Evolutionary conservation across 2,888 invertebrate species (phyloP), one percentile per base, ranked within the genome.

Genomic region (Aphodius granarius): DNA sequence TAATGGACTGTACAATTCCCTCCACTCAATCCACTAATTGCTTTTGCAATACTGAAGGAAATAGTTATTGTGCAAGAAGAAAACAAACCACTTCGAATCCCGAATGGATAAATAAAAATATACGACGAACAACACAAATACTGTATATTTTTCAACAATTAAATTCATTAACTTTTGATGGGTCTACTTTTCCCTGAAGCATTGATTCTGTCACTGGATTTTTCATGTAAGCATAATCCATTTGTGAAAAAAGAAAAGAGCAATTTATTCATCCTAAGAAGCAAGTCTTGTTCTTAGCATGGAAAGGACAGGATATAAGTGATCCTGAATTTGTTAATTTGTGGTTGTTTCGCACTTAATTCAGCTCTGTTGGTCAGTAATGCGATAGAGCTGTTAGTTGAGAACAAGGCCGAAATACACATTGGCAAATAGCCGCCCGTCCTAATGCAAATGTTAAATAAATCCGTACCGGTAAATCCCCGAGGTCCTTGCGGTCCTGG

Each of bases 401-500:
- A 43, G 43, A 13, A 43, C 9, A 3, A 43, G 43, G 43, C 9
- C 43, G 43, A 13, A 43, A 13, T 43, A 43, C 6, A 13, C 43
- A 3, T 6, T 43, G 43, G 43, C 43, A 13, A 43, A 43, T 43
- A 6, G 43, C 43, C 43, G 6, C 43, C 43, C 13, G 43, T 43
- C 43, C 43, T 43, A 43, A 43, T 43, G 43, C 43, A 43, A 43
- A 43, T 43, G 43, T 43, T 43, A 43, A 43, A 43, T 43, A 43
- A 43, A 43, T 43, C 43, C 43, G 43, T 85, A 87, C 88, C 88
- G 43, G 88, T 80, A 88, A 87, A 82, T 86, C 90, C 81, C 84
- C 87, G 81, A 17, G 88, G 86, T 66, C 88, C 89, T 66, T 84
- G 82, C 23, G 87, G 85, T 63, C 88, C 89, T 72, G 86, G 86